A percentile compares a stretch with the other conserved stretches of the same genome.
These are phyloP conservation scores for Neotragus moschatus DNA, from an alignment of 2,113 vertebrate genomes.

Conservation along the genomic window DNA sequence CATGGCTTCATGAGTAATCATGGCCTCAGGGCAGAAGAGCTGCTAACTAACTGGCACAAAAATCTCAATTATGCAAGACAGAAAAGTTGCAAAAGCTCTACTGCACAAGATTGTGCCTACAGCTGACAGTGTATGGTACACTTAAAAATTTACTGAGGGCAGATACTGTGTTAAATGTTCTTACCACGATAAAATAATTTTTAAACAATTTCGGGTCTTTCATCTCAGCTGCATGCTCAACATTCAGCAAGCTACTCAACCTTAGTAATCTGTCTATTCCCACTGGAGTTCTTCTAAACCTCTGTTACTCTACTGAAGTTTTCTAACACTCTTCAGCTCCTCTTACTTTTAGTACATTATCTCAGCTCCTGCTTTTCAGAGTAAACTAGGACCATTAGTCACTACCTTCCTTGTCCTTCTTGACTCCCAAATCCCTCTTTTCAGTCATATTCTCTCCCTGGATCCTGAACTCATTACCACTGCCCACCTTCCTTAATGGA, in stretches of 20 bases:
- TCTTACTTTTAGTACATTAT: not conserved
- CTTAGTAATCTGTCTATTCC: not conserved
- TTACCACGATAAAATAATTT: not conserved
- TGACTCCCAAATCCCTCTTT: not conserved
- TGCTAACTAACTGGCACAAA: not conserved
- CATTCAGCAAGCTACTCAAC: not conserved
- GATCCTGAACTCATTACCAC: not conserved
- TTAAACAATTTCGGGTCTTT: not conserved
- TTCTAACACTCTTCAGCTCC: not conserved
- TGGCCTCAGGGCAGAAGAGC: not conserved
- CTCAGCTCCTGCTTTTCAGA: not conserved
- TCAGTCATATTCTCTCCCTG: not conserved
- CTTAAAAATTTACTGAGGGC: not conserved
- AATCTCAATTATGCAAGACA: not conserved
- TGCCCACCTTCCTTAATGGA: not conserved
- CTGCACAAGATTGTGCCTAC: not conserved
- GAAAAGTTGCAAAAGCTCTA: not conserved
- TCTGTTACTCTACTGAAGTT: not conserved
- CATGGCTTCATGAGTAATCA: not conserved
- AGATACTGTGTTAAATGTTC: not conserved
- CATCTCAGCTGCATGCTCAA: not conserved
- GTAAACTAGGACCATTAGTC: not conserved
- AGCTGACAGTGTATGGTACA: not conserved
- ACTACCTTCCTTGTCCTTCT: not conserved
- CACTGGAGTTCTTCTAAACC: not conserved